These are phyloP conservation scores for Rutilus rutilus DNA, from an alignment of 2,113 vertebrate species.

Conservation along the genomic window DNA sequence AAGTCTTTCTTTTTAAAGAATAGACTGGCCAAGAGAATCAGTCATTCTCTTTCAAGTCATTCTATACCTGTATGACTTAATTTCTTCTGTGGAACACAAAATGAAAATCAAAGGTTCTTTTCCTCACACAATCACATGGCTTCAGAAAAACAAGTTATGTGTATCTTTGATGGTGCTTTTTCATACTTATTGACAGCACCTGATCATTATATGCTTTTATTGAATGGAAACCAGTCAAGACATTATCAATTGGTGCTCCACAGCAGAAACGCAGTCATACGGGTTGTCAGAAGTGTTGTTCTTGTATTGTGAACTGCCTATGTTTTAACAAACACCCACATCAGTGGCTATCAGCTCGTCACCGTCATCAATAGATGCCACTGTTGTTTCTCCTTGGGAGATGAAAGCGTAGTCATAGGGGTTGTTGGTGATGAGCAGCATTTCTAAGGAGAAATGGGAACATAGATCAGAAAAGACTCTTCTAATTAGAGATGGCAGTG, in stretches of 20 bases:
- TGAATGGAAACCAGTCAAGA: neutral
- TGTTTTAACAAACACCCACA: constrained; percentile 35
- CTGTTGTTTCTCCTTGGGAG: constrained; percentile 74
- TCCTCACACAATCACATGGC: neutral
- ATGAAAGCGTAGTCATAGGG: constrained; percentile 72
- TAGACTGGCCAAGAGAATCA: neutral
- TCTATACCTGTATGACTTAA: neutral
- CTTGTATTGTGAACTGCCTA: neutral
- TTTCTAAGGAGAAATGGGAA: constrained; percentile 60
- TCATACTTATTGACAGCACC: neutral
- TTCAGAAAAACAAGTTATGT: neutral
- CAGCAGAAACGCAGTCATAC: neutral
- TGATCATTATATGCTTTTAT: neutral
- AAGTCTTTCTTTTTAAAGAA: neutral
- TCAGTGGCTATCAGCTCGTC: constrained; percentile 57
- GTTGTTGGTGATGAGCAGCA: constrained; percentile 73
- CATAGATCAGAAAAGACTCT: neutral
- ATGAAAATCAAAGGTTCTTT: neutral
- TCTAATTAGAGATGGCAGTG: neutral
- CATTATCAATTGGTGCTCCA: neutral
- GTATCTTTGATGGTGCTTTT: neutral
- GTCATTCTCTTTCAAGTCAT: neutral
- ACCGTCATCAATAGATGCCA: constrained; percentile 65
- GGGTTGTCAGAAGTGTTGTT: neutral
- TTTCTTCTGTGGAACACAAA: neutral